Conservation (phyloP, 1,140 invertebrate genomes). For the Drosophila burlai region DNA sequence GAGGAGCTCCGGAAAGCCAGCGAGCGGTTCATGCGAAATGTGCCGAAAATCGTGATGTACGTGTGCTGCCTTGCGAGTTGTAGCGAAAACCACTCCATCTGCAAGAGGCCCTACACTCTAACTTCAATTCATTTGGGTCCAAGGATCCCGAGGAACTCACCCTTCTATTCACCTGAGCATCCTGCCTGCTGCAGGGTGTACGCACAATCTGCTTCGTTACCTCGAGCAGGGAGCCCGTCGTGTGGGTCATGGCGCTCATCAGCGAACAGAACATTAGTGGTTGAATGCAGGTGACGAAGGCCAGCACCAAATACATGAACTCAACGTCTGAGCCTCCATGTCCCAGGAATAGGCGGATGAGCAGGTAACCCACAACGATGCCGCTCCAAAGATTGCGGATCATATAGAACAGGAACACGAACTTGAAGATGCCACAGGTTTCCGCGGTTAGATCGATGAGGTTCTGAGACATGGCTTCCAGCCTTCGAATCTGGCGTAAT, state of each 20-base stretch:
- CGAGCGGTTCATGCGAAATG: slow-evolving; percentile 26
- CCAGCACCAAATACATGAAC: slow-evolving; percentile 1
- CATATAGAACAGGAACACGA: slow-evolving; percentile 7
- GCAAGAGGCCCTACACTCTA: neutral
- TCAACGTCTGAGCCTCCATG: neutral
- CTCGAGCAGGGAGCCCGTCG: neutral
- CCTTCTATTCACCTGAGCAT: slow-evolving; percentile 18
- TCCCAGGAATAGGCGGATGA: neutral
- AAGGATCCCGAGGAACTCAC: slow-evolving; percentile 9
- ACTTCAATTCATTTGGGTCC: too few species aligned
- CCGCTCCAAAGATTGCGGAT: slow-evolving; percentile 30
- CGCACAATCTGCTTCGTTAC: neutral
- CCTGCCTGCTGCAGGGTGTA: neutral
- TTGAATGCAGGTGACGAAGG: slow-evolving; percentile 15
- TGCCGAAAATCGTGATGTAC: slow-evolving; percentile 25
- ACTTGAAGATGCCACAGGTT: slow-evolving; percentile 21
- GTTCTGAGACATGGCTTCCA: slow-evolving; percentile 11
- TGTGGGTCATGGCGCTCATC: neutral
- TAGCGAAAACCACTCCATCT: slow-evolving; percentile 47
- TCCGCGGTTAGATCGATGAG: slow-evolving; percentile 17
- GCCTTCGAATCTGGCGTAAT: neutral
- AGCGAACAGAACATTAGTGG: slow-evolving; percentile 11
- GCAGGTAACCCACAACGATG: slow-evolving; percentile 28
- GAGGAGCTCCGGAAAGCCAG: slow-evolving; percentile 15
- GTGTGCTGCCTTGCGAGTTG: slow-evolving; percentile 48